Base-by-base conservation (phyloP, 2,113 vertebrate species). In the Empidonax traillii region DNA sequence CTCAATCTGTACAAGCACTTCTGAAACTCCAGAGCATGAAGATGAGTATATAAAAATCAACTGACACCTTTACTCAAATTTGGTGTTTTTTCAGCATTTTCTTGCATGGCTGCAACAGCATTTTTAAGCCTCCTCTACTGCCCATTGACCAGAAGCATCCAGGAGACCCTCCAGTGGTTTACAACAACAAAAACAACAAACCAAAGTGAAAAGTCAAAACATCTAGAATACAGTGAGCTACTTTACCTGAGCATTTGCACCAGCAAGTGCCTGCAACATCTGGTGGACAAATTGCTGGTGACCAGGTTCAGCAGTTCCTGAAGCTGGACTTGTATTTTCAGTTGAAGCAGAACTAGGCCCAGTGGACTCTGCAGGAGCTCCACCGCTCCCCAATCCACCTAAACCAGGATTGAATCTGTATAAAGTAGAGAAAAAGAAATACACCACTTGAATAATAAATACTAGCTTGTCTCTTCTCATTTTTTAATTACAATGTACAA, bases 281-380 rank as follows among this genome's bases (percentile, higher is more conserved):
- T 99, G 98, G 5, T 99, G 98, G 22, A 99, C 98, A 98, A 99
- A 99, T 83, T 98, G 98, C 95, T 99, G 98, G 89, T 99, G 98
- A 93, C 98, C 97, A 65, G 97, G 93, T 90, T 98, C 98, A 15
- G 96, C 91, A 92, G 96, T 89, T 96, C 97, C 98, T 72, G 96
- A 93, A 23, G 97, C n/a, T 61, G 97, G 94, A 82, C 81, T 98
- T 94, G 97, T 83, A 83, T 94, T 98, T 94, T 98, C 98, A 82
- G 85, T 97, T 19, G 96, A 83, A 49, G 89, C 58, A 37, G 98
- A 90, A 78, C 86, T 97, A 85, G 98, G 93, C 12, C 85, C 75
- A 24, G 46, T 94, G 49, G 97, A 96, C 13, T 95, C 95, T 51
- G 98, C 47, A 87, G 97, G 92, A 59, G 88, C 87, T 82, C 89